These are phyloP conservation scores for Eulithis testata DNA, from an alignment of 2,888 invertebrate species.

Conservation along the genomic window DNA sequence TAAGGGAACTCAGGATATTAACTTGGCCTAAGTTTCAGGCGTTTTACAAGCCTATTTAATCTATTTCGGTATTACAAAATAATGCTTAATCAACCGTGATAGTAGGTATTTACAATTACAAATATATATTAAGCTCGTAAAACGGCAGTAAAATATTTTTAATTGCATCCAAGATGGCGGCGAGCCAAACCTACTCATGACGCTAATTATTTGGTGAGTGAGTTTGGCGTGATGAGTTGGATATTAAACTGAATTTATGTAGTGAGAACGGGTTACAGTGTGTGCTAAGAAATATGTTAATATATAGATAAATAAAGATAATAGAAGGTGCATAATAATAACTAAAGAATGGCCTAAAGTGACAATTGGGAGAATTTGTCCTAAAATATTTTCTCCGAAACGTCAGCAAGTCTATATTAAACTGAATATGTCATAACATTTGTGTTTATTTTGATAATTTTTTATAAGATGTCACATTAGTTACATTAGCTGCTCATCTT, in stretches of 20 bases:
- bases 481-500: too few species aligned
- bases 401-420: too few species aligned
- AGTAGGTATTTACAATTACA: conserved; percentile 24
- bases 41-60: too few species aligned
- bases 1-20: background rate
- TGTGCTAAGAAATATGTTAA: background rate
- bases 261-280: conserved; percentile 27
- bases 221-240: conserved; percentile 43
- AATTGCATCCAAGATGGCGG: conserved; percentile 54
- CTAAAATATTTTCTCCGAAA: too few species aligned
- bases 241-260: conserved; percentile 54
- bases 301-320: background rate
- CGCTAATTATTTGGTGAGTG: conserved; percentile 51
- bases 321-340: too few species aligned
- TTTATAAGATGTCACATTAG: too few species aligned
- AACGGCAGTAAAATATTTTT: conserved; percentile 48
- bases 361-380: too few species aligned
- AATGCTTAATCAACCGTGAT: background rate
- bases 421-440: too few species aligned
- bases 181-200: conserved; percentile 45
- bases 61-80: conserved; percentile 16
- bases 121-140: conserved; percentile 37
- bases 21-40: background rate
- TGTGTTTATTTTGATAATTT: too few species aligned
- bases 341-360: too few species aligned